Evolutionary conservation across 2,888 invertebrate species (phyloP).

Genomic region (Idaea dimidiata): DNA sequence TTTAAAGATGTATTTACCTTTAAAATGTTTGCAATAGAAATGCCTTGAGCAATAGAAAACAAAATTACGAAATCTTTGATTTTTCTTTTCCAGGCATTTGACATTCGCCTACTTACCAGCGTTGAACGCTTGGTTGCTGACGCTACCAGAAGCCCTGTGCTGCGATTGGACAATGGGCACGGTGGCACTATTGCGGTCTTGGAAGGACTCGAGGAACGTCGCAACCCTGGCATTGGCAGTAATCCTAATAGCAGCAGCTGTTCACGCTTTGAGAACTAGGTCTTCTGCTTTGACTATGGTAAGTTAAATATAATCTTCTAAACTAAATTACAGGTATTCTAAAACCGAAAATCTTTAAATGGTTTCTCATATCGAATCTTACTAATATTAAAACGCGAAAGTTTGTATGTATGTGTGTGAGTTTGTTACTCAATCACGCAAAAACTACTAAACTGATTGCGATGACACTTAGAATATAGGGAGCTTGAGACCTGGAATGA

Average conservation of each 20-base stretch:
- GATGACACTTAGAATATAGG: too few species aligned
- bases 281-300: constrained; percentile 75
- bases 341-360: too few species aligned
- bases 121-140: constrained; percentile 93
- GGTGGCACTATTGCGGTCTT: constrained; percentile 90
- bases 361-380: too few species aligned
- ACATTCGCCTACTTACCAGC: constrained; percentile 96
- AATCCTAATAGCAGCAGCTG: constrained; percentile 80
- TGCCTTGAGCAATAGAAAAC: too few species aligned
- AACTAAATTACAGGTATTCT: neutral
- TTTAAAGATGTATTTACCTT: too few species aligned
- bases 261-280: constrained; percentile 66
- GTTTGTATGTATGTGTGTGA: too few species aligned
- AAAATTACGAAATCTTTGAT: neutral
- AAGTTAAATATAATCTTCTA: constrained; percentile 20
- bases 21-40: too few species aligned
- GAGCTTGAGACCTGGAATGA: too few species aligned
- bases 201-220: constrained; percentile 90
- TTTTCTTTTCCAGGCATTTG: constrained; percentile 83
- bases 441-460: too few species aligned
- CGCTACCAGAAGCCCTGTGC: constrained; percentile 94
- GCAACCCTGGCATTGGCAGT: constrained; percentile 86
- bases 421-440: too few species aligned
- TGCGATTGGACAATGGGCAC: constrained; percentile 99
- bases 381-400: too few species aligned